Conservation (phyloP, 2,888 invertebrate species). For the Strigamia maritima region DNA sequence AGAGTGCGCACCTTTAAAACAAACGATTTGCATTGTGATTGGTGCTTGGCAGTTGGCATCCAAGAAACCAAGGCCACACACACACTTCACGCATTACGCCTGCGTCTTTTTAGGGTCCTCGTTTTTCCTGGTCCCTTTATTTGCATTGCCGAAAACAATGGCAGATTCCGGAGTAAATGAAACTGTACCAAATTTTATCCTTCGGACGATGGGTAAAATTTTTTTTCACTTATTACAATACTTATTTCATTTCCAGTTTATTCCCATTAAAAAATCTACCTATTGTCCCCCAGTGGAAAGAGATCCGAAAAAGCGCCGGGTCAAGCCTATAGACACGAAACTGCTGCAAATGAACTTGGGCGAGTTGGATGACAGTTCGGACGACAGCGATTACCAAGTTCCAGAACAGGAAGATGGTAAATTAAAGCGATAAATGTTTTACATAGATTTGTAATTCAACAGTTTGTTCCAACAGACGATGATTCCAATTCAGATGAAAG, state of each 20-base stretch:
- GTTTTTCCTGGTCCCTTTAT: not conserved
- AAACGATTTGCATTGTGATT: not conserved
- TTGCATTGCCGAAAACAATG: not conserved
- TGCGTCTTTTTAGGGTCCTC: conserved; percentile 8
- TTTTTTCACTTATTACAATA: not conserved
- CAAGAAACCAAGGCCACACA: not conserved
- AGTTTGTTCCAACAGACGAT: conserved; percentile 59
- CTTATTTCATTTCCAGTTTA: conserved; percentile 3
- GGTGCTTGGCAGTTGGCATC: not conserved
- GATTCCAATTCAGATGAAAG: conserved; percentile 93
- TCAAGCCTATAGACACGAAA: conserved; percentile 65
- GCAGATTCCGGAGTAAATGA: conserved; percentile 18
- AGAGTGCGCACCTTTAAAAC: not conserved
- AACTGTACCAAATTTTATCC: conserved; percentile 33
- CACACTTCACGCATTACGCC: not conserved
- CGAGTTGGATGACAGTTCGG: conserved; percentile 84
- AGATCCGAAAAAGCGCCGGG: conserved; percentile 74
- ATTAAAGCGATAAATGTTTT: too few relatives aligned
- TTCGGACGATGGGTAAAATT: conserved; percentile 36
- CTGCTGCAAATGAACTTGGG: conserved; percentile 53
- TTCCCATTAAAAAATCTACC: conserved; percentile 13
- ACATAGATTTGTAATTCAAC: too few relatives aligned
- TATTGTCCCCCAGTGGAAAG: conserved; percentile 56
- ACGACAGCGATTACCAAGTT: conserved; percentile 90
- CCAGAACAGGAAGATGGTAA: conserved; percentile 42